Percentiles rank a stretch among this genome's conserved stretches.
Conservation (phyloP, 2,888 invertebrate species). For the Microctonus aethiopoides region DNA sequence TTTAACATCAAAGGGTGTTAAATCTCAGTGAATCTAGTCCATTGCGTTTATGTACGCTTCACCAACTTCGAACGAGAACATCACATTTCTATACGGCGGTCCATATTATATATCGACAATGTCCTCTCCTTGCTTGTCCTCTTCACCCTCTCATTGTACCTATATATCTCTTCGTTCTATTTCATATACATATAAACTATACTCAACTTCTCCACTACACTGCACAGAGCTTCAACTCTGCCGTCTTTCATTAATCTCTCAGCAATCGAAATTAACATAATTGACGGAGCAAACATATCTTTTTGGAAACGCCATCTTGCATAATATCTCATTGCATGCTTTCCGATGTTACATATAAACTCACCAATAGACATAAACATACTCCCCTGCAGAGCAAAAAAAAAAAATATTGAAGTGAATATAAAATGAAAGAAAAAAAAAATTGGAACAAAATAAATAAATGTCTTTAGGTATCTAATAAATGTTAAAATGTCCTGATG, state of each 20-base stretch:
- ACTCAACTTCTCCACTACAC: conserved; percentile 15
- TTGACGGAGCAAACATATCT: conserved; percentile 65
- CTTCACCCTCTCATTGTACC: conserved; percentile 26
- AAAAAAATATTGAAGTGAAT: not conserved
- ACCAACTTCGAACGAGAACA: conserved; percentile 50
- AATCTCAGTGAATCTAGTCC: conserved; percentile 42
- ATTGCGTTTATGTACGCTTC: conserved; percentile 55
- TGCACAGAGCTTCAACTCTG: conserved; percentile 44
- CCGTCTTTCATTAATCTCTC: conserved; percentile 66
- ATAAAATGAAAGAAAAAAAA: not conserved
- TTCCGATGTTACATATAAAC: too few relatives aligned
- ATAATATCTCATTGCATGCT: too few relatives aligned
- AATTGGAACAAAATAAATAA: not conserved
- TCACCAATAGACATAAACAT: not conserved
- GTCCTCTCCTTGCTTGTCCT: conserved; percentile 21
- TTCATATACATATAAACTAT: too few relatives aligned
- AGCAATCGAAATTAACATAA: conserved; percentile 66
- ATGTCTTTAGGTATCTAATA: conserved; percentile 6
- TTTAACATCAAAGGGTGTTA: conserved; percentile 27
- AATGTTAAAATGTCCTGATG: conserved; percentile 7
- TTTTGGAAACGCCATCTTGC: conserved; percentile 60
- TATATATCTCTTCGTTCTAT: not conserved
- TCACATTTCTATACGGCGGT: conserved; percentile 48
- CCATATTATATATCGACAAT: conserved; percentile 38
- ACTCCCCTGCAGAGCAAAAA: not conserved